Percentiles rank a stretch among this genome's conserved stretches.
These are phyloP conservation scores for Cyclopterus lumpus DNA, from an alignment of 2,797 vertebrate species.

Conservation along the genomic window DNA sequence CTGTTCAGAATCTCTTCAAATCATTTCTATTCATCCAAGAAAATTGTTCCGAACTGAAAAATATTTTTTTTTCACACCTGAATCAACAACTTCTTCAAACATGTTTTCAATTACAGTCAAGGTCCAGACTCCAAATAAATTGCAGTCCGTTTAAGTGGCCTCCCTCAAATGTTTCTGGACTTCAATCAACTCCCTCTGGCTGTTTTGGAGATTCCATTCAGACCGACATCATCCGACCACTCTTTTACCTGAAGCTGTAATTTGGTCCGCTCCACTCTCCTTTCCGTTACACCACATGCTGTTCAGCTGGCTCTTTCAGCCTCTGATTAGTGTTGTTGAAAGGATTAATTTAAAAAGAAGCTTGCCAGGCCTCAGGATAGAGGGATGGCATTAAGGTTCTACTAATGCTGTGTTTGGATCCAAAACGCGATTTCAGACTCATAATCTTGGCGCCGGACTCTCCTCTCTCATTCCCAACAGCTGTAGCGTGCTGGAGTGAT, in stretches of 20 bases:
- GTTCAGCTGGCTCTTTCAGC: slow-evolving; percentile 50
- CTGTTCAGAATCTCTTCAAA: slow-evolving; percentile 6
- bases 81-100: slow-evolving; percentile 31
- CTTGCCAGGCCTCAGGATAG: slow-evolving; percentile 57
- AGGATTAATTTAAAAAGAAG: slow-evolving; percentile 73
- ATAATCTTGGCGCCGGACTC: slow-evolving; percentile 47
- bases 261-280: slow-evolving; percentile 26
- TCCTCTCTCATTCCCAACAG: slow-evolving; percentile 59
- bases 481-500: slow-evolving; percentile 60
- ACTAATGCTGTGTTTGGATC: slow-evolving; percentile 68
- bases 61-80: slow-evolving; percentile 16
- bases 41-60: background rate
- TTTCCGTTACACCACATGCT: slow-evolving; percentile 25
- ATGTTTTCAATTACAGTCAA: slow-evolving; percentile 22
- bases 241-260: slow-evolving; percentile 49
- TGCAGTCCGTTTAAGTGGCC: background rate
- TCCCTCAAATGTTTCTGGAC: slow-evolving; percentile 15
- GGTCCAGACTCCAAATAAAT: slow-evolving; percentile 12
- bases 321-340: slow-evolving; percentile 71
- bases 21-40: background rate
- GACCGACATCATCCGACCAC: slow-evolving; percentile 7
- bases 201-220: slow-evolving; percentile 3
- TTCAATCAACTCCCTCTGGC: slow-evolving; percentile 8
- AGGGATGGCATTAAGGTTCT: slow-evolving; percentile 69
- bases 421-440: slow-evolving; percentile 72